Percentiles rank a stretch among this genome's conserved stretches.
Conservation (phyloP, 2,113 vertebrate genomes). For the Garra rufa region DNA sequence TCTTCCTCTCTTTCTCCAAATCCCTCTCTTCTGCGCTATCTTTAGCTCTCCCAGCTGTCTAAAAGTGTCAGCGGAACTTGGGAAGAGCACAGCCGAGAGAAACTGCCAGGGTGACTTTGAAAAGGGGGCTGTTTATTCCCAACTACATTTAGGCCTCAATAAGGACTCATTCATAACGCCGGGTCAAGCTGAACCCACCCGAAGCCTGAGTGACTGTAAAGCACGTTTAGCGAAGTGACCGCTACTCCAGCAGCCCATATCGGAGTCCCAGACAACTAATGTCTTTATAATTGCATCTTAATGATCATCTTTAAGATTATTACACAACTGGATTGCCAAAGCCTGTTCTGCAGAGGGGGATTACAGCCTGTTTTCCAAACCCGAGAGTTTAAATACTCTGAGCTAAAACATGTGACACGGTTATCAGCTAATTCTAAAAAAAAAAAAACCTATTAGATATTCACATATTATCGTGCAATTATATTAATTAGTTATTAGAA, state of each 20-base stretch:
- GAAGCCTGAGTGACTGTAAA: not conserved
- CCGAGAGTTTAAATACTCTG: conserved; percentile 42
- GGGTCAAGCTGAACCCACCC: not conserved
- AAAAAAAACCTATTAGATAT: not conserved
- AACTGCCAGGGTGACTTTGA: conserved; percentile 75
- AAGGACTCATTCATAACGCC: not conserved
- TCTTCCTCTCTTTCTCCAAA: conserved; percentile 38
- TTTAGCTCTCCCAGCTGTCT: conserved; percentile 76
- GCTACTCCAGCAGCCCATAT: not conserved
- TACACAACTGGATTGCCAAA: conserved; percentile 8
- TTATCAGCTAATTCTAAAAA: conserved; percentile 7
- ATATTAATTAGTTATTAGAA: not conserved
- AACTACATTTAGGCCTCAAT: conserved; percentile 37
- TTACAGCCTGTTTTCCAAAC: conserved; percentile 50
- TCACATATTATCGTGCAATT: not conserved
- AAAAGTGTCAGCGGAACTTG: conserved; percentile 68
- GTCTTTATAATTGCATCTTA: not conserved
- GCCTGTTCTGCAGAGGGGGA: conserved; percentile 41
- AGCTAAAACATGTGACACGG: conserved; percentile 5
- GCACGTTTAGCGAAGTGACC: not conserved
- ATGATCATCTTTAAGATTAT: conserved; percentile 26
- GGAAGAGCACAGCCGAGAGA: conserved; percentile 53
- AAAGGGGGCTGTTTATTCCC: conserved; percentile 57
- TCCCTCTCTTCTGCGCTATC: conserved; percentile 67
- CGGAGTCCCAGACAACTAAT: not conserved